Conservation (phyloP, 2,797 vertebrate genomes). For the Antennarius maculatus region DNA sequence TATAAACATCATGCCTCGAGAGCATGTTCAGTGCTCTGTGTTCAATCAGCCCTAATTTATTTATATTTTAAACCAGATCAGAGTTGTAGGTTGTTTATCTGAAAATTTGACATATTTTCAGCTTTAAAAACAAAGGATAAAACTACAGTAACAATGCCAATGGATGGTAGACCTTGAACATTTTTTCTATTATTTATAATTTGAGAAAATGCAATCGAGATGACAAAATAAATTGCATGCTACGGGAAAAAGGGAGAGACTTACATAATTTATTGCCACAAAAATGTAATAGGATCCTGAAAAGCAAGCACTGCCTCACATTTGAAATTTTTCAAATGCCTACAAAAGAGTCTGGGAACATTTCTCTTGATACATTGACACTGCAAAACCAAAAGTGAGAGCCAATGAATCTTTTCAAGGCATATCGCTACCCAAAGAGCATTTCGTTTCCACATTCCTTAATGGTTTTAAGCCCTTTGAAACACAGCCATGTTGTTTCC, state of each 20-base stretch:
- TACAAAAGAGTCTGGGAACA: slow-evolving; percentile 10
- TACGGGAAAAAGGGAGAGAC: slow-evolving; percentile 2
- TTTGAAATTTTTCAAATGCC: slow-evolving; percentile 18
- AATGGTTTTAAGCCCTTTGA: slow-evolving; percentile 22
- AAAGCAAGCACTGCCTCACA: slow-evolving; percentile 15
- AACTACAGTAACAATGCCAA: slow-evolving; percentile 17
- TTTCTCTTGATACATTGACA: slow-evolving; percentile 10
- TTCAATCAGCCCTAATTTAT: too few relatives aligned
- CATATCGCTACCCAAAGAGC: slow-evolving; percentile 5
- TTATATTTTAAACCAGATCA: too few relatives aligned
- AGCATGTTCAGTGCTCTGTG: too few relatives aligned
- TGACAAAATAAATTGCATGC: slow-evolving; percentile 16
- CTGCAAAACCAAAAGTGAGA: slow-evolving; percentile 15
- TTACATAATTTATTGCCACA: slow-evolving; percentile 20
- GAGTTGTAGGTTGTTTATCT: too few relatives aligned
- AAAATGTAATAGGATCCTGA: slow-evolving; percentile 6
- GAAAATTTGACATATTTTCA: too few relatives aligned
- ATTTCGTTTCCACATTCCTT: slow-evolving; percentile 17
- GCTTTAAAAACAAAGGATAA: too few relatives aligned
- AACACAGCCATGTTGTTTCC: slow-evolving; percentile 48
- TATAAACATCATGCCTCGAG: too few relatives aligned
- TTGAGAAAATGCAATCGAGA: slow-evolving; percentile 23
- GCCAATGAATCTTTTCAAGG: slow-evolving; percentile 8
- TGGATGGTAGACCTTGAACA: slow-evolving; percentile 1
- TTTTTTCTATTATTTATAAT: slow-evolving; percentile 28